A percentile compares a stretch with the other conserved stretches of the same genome.
phyloP scores from a whole-genome alignment of 2,113 vertebrate species.

The Merops nubicus region DNA sequence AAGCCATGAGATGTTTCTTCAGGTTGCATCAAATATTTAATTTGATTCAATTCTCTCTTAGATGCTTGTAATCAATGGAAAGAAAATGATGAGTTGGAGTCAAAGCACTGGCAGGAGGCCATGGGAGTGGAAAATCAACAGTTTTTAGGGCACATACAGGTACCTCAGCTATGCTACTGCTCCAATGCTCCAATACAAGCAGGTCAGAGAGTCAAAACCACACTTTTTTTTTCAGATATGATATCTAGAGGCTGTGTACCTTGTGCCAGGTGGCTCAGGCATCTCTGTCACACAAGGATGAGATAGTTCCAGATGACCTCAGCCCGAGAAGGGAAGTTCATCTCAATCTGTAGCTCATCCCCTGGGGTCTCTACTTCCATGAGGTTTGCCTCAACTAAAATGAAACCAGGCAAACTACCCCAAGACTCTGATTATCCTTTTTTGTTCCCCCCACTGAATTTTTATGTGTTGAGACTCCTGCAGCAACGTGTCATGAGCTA shows the following conservation, averaged over 20 bases:
- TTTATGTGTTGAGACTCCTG: background rate
- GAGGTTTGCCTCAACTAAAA: background rate
- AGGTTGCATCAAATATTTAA: background rate
- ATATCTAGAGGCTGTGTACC: background rate
- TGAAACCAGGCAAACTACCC: background rate
- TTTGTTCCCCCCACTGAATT: background rate
- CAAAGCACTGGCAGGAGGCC: background rate
- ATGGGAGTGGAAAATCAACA: background rate
- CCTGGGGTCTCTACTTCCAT: rapidly evolving
- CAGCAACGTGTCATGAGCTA: background rate
- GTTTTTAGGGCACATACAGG: background rate
- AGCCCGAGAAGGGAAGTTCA: background rate
- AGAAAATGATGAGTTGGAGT: background rate
- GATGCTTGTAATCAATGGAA: background rate
- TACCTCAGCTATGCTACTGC: background rate
- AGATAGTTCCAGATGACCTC: background rate
- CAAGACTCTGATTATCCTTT: background rate
- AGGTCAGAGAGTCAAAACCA: background rate
- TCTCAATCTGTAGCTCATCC: background rate
- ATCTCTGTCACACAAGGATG: background rate
- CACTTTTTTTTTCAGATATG: background rate
- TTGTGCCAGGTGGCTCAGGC: rapidly evolving
- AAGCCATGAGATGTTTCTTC: background rate
- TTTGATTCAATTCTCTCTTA: background rate
- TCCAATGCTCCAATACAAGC: background rate